Evolutionary conservation across 2,797 vertebrate species (phyloP).

Genomic region (Acanthis flammea): DNA sequence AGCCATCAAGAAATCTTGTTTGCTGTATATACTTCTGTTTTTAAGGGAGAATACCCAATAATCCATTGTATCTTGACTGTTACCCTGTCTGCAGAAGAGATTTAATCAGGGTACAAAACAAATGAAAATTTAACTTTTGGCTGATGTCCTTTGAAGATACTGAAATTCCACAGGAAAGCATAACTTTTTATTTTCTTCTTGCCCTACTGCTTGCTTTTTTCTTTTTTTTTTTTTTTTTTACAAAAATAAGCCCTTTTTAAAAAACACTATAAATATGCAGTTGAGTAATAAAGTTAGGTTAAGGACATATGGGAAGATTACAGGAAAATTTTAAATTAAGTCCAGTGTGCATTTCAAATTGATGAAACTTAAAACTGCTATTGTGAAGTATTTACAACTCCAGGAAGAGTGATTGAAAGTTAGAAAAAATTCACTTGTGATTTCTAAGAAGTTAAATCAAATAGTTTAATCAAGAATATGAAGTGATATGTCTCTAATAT

Average conservation of each 20-base stretch:
- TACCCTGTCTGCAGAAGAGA: not conserved
- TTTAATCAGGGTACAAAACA: not conserved
- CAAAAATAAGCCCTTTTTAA: not conserved
- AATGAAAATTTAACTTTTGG: not conserved
- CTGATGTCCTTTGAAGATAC: not conserved
- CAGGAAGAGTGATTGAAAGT: not conserved
- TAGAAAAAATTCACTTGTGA: not conserved
- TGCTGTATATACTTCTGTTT: not conserved
- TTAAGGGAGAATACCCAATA: not conserved
- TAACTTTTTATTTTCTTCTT: not conserved
- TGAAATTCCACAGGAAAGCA: not conserved
- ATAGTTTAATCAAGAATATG: not conserved
- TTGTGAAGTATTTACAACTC: not conserved
- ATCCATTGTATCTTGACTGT: not conserved
- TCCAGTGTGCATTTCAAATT: not conserved
- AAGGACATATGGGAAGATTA: not conserved
- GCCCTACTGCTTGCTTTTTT: not conserved
- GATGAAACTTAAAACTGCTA: not conserved
- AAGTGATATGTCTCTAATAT: not conserved
- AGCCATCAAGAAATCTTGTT: not conserved
- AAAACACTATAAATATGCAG: not conserved
- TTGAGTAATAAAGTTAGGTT: not conserved
- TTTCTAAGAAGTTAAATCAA: not conserved
- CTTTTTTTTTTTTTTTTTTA: not conserved
- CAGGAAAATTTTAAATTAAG: not conserved